Evolutionary conservation across 2,888 invertebrate species (phyloP), one percentile per base, ranked within the genome.

Genomic region (Gryllus longicercus): DNA sequence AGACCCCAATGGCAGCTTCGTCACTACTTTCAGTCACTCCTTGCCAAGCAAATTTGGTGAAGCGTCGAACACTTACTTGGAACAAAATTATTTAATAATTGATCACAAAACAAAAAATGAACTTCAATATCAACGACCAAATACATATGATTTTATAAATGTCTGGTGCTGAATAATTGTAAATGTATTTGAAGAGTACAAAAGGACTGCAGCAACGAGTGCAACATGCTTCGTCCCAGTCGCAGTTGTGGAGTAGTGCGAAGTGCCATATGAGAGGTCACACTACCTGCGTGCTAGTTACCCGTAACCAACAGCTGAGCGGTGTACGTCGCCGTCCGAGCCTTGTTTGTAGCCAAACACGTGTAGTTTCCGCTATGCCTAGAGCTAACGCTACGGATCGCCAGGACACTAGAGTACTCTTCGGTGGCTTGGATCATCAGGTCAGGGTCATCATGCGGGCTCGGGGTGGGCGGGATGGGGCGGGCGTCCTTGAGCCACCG

Each of bases 291-390:
- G 21, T n/a, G 75, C 50, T 79, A 79, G 88, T 86, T 91, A 93
- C 93, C 93, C 90, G 92, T 91, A 80, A 93, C 93, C 86, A 91
- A 89, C 81, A 93, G 87, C 76, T 92, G 90, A 18, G 91, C 88
- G 50, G 89, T 88, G 83, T 89, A 89, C 83, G 87, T 88, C 83
- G 88, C 87, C 81, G 87, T 87, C 82, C 90, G 90, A 74, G 91
- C 92, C 82, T 85, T 86, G 85, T 92, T 91, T 82, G 86, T 86
- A 25, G 89, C 91, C 82, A 87, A 88, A 84, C 89, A 91, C 78
- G 89, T 90, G 85, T 92, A 93, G 87, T 91, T 91, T 86, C 93
- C 93, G 81, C 83, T 83, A 82, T 83, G 83, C 81, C 83, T 83
- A 82, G 83, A 83, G 82, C 81, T 83, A 81, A 83, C 83, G 80